phyloP scores from a whole-genome alignment of 2,888 invertebrate species.

The Myathropa florea region DNA sequence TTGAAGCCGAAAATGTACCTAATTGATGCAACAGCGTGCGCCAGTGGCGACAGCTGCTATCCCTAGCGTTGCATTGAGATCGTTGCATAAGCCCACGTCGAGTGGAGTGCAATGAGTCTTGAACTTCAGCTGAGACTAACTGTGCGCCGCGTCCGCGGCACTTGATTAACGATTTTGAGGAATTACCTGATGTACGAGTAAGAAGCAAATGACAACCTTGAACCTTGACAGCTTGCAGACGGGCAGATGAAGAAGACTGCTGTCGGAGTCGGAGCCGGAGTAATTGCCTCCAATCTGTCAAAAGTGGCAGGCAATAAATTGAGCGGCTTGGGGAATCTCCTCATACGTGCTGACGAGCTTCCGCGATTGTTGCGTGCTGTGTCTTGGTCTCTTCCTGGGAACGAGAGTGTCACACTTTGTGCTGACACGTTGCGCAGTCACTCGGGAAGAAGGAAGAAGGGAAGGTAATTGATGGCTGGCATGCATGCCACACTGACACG shows the following conservation, averaged over 20 bases:
- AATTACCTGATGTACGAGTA: background rate
- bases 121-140: background rate
- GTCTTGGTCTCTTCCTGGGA: background rate
- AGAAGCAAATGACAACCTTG: conserved; percentile 45
- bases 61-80: no score
- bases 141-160: background rate
- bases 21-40: background rate
- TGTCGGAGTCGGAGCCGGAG: background rate
- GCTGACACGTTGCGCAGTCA: background rate
- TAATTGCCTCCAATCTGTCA: background rate
- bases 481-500: background rate
- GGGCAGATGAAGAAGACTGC: background rate
- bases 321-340: background rate
- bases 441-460: background rate
- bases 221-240: conserved; percentile 15
- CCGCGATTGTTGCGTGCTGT: background rate
- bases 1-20: background rate
- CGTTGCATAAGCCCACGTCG: background rate
- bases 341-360: background rate
- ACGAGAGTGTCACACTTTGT: background rate
- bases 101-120: background rate
- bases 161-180: background rate
- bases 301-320: background rate
- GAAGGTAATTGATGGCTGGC: background rate
- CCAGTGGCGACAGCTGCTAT: background rate